Evolutionary conservation across 2,113 vertebrate genomes (phyloP), one percentile per base, ranked within the genome.

Genomic region (Dendropsophus ebraccatus): DNA sequence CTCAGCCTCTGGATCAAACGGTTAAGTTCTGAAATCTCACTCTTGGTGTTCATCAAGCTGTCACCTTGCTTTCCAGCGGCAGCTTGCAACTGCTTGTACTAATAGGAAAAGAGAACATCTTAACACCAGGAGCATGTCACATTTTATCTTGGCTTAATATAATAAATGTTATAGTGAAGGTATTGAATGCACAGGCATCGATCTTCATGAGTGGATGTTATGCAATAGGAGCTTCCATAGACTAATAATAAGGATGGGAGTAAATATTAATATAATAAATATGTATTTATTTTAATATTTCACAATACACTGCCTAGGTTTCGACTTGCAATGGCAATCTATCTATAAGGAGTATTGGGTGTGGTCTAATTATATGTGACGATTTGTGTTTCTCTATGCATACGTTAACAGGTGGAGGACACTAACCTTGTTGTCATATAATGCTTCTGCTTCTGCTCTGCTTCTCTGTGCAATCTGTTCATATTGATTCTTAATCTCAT

Each of bases 11-110:
- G 91, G 16, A 97, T 97, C 93, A 94, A 92, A 45, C 96, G 93
- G 76, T 93, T 98, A 75, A 97, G 89, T 37, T 98, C 96, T n/a
- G 95, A 90, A 23, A 98, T 96, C 92, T 99, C 96, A 5, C 91
- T 69, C 92, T 96, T 97, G 84, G 95, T 96, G 83, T 91, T 78
- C 80, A 96, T 96, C 85, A 99, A 93, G 82, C 96, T 95, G 0
- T 97, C 95, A 0, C 94, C 95, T 0, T 94, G 95, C 78, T 93
- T 92, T 83, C 95, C 95, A 4, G 95, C 96, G 3, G 94, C 90
- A 45, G 93, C 88, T 89, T 94, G 93, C 16, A 95, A 91, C 79
- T 95, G 93, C 82, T 94, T 91, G 70, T 93, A 94, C 94, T 94
- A 58, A 25, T 5, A 12, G 16, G 13, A 7, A 58, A n/a, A 67